A percentile compares a stretch with the other conserved stretches of the same genome.
Conservation (phyloP, 2,888 invertebrate species). For the Drosophila phalerata region DNA sequence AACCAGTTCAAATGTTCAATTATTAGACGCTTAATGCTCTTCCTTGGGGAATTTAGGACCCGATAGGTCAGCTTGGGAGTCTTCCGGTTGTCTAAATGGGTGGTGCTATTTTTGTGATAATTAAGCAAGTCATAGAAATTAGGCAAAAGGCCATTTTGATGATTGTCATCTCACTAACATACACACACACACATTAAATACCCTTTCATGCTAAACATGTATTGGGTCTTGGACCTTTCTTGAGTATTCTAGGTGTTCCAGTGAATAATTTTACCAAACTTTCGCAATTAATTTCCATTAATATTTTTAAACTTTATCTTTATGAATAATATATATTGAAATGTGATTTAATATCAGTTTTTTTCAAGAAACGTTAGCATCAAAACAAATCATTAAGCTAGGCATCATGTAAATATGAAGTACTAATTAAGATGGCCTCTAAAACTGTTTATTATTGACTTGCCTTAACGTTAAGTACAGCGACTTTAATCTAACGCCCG, state of each 20-base stretch:
- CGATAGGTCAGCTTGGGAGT: conserved; percentile 47
- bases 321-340: too few relatives aligned
- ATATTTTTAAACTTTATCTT: not conserved
- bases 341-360: not conserved
- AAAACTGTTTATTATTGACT: conserved; percentile 14
- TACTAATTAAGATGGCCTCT: conserved; percentile 6
- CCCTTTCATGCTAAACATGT: conserved; percentile 61
- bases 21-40: conserved; percentile 77
- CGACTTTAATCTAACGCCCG: conserved; percentile 16
- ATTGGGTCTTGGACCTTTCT: conserved; percentile 6
- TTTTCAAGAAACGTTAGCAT: not conserved
- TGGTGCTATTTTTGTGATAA: conserved; percentile 69
- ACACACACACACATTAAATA: conserved; percentile 40
- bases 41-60: conserved; percentile 32
- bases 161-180: conserved; percentile 70
- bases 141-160: conserved; percentile 81
- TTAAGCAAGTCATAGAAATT: conserved; percentile 82
- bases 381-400: not conserved
- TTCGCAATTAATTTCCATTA: not conserved
- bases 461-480: conserved; percentile 5
- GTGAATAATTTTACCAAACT: conserved; percentile 3
- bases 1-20: conserved; percentile 78
- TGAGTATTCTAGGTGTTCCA: conserved; percentile 25
- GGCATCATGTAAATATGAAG: not conserved
- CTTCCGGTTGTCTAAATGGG: conserved; percentile 28